Percentiles rank a stretch among this genome's conserved stretches.
phyloP scores from a whole-genome alignment of 2,113 vertebrate species.

The Odontophorus gujanensis region DNA sequence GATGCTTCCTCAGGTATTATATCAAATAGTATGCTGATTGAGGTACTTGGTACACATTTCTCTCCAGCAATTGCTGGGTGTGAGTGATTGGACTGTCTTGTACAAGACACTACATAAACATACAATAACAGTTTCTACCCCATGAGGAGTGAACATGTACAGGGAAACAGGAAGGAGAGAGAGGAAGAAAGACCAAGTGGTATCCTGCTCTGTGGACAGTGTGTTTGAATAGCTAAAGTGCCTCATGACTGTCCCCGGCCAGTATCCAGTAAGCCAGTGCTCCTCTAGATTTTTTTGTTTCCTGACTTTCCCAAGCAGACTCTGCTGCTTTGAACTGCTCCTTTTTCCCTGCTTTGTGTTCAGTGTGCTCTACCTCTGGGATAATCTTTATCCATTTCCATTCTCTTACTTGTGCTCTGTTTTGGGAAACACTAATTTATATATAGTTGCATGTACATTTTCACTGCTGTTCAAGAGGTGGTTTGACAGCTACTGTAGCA shows the following conservation, averaged over 20 bases:
- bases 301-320: not conserved
- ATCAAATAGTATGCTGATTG: not conserved
- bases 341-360: not conserved
- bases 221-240: not conserved
- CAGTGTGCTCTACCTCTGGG: not conserved
- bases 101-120: not conserved
- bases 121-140: not conserved
- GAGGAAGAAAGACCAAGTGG: not conserved
- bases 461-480: not conserved
- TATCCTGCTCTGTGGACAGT: not conserved
- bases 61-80: not conserved
- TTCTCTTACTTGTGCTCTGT: not conserved
- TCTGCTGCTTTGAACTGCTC: not conserved
- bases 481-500: not conserved
- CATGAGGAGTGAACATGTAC: too few species aligned
- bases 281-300: not conserved
- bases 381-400: not conserved
- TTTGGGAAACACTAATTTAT: not conserved
- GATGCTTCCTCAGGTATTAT: too few species aligned
- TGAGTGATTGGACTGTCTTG: not conserved
- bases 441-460: not conserved
- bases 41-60: not conserved
- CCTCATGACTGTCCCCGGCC: not conserved
- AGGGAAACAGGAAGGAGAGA: not conserved
- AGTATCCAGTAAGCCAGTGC: not conserved